Conservation (phyloP, 2,113 vertebrate species). For the Bubalus kerabau region DNA sequence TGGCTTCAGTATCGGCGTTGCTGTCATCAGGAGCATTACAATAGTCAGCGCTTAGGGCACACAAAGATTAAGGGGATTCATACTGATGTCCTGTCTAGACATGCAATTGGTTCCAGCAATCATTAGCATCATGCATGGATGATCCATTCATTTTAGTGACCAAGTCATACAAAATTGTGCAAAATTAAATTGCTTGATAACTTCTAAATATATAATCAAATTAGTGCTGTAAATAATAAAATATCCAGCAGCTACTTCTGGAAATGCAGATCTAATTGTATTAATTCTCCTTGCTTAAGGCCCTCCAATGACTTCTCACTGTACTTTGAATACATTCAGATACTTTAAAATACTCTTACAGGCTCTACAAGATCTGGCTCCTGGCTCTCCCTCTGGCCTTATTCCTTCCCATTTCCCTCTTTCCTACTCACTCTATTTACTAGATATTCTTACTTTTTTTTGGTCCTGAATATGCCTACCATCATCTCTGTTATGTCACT, state of each 20-base stretch:
- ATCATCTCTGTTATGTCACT: not conserved
- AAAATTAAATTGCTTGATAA: conserved; percentile 25
- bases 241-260: not conserved
- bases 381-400: not conserved
- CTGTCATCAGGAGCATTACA: not conserved
- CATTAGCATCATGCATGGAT: not conserved
- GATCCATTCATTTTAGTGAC: not conserved
- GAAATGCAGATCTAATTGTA: conserved; percentile 30
- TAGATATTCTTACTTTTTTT: not conserved
- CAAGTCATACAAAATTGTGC: not conserved
- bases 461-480: not conserved
- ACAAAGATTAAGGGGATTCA: conserved; percentile 7
- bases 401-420: not conserved
- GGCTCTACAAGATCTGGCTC: not conserved
- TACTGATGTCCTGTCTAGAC: not conserved
- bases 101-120: not conserved
- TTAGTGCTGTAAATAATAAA: not conserved
- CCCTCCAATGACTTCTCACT: not conserved
- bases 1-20: not conserved
- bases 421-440: not conserved
- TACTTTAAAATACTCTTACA: not conserved
- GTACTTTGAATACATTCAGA: not conserved
- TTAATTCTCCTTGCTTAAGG: not conserved
- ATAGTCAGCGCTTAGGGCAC: not conserved
- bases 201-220: not conserved